Base-by-base conservation (phyloP, 2,797 vertebrate species). In the Notoglanidium macrostoma region DNA sequence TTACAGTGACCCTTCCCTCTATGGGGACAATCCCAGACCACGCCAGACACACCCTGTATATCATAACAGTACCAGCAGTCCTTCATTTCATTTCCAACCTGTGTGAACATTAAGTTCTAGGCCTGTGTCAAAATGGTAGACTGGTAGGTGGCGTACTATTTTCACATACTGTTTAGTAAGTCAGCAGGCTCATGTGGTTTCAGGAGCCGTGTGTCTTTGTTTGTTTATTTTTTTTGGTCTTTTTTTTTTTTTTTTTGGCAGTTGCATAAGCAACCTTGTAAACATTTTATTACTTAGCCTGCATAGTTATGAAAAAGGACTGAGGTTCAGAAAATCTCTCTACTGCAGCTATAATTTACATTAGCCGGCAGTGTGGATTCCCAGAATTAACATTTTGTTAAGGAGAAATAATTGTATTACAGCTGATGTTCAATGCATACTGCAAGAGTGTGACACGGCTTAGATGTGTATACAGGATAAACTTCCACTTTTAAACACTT, bases 261-360 rank as follows among this genome's bases (percentile, higher is more conserved):
- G 90, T 95, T 96, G 93, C 94, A 93, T 94, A 94, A 96, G 92
- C 55, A 85, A 70, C 88, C 81, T 85, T 86, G 85, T 78, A 88
- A 91, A 92, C 86, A 85, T 86, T 80, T 87, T 92, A 78, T 86
- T 92, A 76, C 90, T 93, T 93, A 92, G 90, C 68, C 70, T 88
- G 68, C 35, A 92, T 92, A 93, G 93, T 82, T 21, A 85, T 70
- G 73, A 80, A 44, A 90, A 49, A 88, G 77, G 88, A 90, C 8
- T 11, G 14, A n/a, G 74, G 49, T 29, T 79, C 88, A 87, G 70
- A 72, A 46, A 80, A 82, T 87, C 87, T 32, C 86, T 26, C 21
- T 15, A n/a, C 9, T 14, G 8, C 11, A 29, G 15, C n/a, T 51
- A 32, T 51, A 40, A 79, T 17, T 59, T 79, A 79, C 11, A 44